Evolutionary conservation across 2,888 invertebrate species (phyloP).

Genomic region (Ethmia dodecea): DNA sequence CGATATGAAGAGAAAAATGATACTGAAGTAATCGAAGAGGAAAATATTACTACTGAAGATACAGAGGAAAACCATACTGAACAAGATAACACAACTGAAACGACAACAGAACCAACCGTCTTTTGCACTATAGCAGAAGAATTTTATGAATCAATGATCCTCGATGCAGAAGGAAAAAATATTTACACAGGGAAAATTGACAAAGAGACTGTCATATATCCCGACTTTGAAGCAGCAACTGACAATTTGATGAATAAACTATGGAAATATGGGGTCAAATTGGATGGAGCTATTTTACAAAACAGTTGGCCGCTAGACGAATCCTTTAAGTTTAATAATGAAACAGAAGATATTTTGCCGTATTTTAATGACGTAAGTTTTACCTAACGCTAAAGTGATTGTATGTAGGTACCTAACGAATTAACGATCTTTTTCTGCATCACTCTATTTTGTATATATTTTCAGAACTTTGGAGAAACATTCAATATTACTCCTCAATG

Average conservation of each 20-base stretch:
- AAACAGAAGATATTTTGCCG: constrained; percentile 48
- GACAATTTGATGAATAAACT: constrained; percentile 36
- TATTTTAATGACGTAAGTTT: constrained; percentile 71
- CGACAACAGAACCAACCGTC: constrained; percentile 12
- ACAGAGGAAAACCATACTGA: not conserved
- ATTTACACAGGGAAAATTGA: constrained; percentile 40
- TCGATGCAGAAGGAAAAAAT: constrained; percentile 17
- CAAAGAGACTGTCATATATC: constrained; percentile 41
- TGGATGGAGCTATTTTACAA: constrained; percentile 68
- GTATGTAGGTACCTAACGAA: not conserved
- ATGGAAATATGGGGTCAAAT: constrained; percentile 35
- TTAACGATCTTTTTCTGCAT: not conserved
- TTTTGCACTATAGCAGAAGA: constrained; percentile 23
- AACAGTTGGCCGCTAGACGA: constrained; percentile 77
- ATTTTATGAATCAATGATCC: constrained; percentile 29
- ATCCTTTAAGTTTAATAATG: constrained; percentile 42
- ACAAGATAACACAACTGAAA: not conserved
- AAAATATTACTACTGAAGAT: too few species aligned
- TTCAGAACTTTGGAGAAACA: constrained; percentile 54
- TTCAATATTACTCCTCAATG: constrained; percentile 71
- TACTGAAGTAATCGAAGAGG: too few species aligned
- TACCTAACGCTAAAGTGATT: too few species aligned
- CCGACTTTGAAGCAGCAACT: constrained; percentile 35
- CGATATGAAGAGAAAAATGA: too few species aligned
- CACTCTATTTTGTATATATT: not conserved